phyloP scores from a whole-genome alignment of 1,140 invertebrate genomes.

The Probaryconus sp. region DNA sequence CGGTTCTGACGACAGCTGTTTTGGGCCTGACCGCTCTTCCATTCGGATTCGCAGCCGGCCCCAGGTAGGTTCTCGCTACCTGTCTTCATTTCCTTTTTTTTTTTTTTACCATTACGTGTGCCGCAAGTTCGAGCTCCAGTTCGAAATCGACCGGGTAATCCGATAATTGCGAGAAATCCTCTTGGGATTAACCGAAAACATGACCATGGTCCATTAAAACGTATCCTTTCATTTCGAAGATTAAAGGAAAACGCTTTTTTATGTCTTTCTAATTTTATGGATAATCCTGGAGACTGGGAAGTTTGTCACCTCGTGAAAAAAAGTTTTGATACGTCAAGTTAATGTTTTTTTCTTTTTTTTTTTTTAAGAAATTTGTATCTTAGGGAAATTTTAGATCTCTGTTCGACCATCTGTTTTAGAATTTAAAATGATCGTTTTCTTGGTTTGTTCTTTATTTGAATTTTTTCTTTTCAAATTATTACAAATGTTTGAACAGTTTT shows the following conservation, averaged over 20 bases:
- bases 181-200: conserved; percentile 43
- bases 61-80: conserved; percentile 64
- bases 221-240: conserved; percentile 44
- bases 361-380: no score
- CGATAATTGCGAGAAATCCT: conserved; percentile 54
- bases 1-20: conserved; percentile 54
- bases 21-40: conserved; percentile 66
- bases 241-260: conserved; percentile 12
- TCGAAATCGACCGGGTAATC: conserved; percentile 54
- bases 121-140: conserved; percentile 34
- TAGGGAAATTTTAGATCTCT: no score
- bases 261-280: no score
- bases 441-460: no score
- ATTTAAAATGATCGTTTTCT: no score
- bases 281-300: no score
- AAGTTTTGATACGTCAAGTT: no score
- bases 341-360: no score
- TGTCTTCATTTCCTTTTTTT: neutral
- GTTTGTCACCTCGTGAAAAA: no score
- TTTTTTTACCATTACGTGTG: neutral
- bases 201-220: conserved; percentile 50
- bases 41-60: conserved; percentile 66
- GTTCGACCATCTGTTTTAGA: no score
- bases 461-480: no score
- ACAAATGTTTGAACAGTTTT: no score